phyloP scores from a whole-genome alignment of 1,140 invertebrate species.

The Diabrotica undecimpunctata region DNA sequence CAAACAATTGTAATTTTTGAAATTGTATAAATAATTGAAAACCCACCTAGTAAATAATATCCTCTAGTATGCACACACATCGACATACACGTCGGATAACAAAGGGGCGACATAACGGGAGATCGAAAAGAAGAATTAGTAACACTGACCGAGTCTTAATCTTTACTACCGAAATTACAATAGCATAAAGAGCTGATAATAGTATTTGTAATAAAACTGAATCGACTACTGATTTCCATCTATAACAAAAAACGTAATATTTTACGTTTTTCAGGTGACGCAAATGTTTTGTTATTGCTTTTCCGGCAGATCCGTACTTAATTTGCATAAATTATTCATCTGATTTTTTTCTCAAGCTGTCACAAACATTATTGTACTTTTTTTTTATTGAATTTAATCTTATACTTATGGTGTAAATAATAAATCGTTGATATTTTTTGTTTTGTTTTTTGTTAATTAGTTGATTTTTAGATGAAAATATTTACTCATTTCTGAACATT shows the following conservation, averaged over 20 bases:
- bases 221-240: constrained; percentile 2
- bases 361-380: too few relatives aligned
- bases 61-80: background rate
- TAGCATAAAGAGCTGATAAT: background rate
- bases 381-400: too few relatives aligned
- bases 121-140: background rate
- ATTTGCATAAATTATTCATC: background rate
- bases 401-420: too few relatives aligned
- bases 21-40: too few relatives aligned
- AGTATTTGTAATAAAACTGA: background rate
- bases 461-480: too few relatives aligned
- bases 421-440: too few relatives aligned
- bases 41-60: background rate
- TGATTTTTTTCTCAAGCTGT: too few relatives aligned
- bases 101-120: background rate
- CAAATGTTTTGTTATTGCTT: constrained; percentile 11
- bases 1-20: too few relatives aligned
- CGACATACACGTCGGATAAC: background rate
- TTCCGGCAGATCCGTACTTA: background rate
- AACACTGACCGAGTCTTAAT: background rate
- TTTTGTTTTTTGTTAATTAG: too few relatives aligned
- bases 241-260: constrained; percentile 3
- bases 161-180: background rate
- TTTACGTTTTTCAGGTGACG: constrained; percentile 14
- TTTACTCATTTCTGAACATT: too few relatives aligned